Base-by-base conservation (phyloP, 2,797 vertebrate genomes). In the Buphagus erythrorhynchus region DNA sequence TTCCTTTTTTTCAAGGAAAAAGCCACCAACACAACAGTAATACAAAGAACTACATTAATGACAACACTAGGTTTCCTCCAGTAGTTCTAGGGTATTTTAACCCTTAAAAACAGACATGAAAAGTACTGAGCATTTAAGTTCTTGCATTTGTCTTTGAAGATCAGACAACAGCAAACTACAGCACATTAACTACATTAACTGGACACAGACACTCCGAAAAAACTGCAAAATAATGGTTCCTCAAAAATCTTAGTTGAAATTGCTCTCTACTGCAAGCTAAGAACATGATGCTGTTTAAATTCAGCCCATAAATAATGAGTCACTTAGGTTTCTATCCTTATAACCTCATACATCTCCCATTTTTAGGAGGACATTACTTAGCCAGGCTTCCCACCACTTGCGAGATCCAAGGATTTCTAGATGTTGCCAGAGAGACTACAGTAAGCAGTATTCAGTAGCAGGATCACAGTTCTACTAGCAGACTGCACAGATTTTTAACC, bases 11-110 rank as follows among this genome's bases (percentile, higher is more conserved):
- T 40, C 6, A 58, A 29, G 19, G 9, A 14, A 43, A 42, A 65
- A 35, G 1, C 0, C 3, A 3, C 16, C 17, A 71, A 26, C 58
- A 40, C 19, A 29, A 28, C 0, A n/a, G 25, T 22, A 75, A 55
- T 10, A 42, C 4, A 5, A 51, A 63, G 18, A 28, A 79, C 29
- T 48, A 38, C 10, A 35, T 35, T 66, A 75, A 79, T 13, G n/a
- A 63, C 31, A 87, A 57, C 5, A 21, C 8, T 9, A 48, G 3
- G 5, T 22, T 42, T 83, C 29, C 31, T 59, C 21, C 28, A 55
- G 52, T 24, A 69, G 36, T 67, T 85, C 13, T 26, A 69, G 1
- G 2, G 8, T 38, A 62, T 40, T 74, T 66, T 72, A 86, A 86
- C 22, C 9, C 18, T 28, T 31, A 69, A 48, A 21, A 81, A 29